Percentiles rank a stretch among this genome's conserved stretches.
phyloP scores from a whole-genome alignment of 2,888 invertebrate species.

The Macrosiphum euphorbiae region DNA sequence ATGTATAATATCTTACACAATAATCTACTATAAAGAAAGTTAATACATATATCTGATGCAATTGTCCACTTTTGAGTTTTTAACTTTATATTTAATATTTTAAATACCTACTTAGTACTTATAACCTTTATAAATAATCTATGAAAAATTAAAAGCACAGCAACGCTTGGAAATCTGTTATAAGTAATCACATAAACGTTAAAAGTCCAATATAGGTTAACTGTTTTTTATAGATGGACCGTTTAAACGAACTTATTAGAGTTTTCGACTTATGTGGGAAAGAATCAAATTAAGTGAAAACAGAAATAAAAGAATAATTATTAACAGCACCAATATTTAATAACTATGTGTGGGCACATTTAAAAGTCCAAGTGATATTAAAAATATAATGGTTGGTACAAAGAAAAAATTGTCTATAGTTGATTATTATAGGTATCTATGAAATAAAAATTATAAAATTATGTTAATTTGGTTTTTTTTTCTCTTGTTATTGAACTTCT shows the following conservation, averaged over 20 bases:
- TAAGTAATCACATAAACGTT: background rate
- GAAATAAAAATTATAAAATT: background rate
- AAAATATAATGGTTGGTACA: background rate
- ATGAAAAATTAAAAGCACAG: background rate
- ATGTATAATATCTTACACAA: background rate
- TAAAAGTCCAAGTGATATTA: background rate
- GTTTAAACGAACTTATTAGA: background rate
- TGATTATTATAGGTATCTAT: no score
- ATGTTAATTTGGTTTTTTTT: background rate
- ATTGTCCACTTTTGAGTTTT: background rate
- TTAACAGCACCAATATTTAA: background rate
- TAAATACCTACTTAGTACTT: background rate
- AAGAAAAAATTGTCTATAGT: background rate
- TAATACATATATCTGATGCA: background rate
- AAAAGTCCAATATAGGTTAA: background rate
- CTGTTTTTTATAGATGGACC: background rate
- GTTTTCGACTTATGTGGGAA: background rate
- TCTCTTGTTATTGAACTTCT: background rate
- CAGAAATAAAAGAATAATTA: background rate
- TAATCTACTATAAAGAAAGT: background rate
- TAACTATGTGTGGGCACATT: background rate
- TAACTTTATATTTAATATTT: background rate
- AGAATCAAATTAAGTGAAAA: background rate
- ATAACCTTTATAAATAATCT: background rate
- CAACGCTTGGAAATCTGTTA: background rate